A percentile compares a stretch with the other conserved stretches of the same genome.
Evolutionary conservation across 1,140 invertebrate genomes (phyloP).

Genomic region (Paraescarpia echinospica): DNA sequence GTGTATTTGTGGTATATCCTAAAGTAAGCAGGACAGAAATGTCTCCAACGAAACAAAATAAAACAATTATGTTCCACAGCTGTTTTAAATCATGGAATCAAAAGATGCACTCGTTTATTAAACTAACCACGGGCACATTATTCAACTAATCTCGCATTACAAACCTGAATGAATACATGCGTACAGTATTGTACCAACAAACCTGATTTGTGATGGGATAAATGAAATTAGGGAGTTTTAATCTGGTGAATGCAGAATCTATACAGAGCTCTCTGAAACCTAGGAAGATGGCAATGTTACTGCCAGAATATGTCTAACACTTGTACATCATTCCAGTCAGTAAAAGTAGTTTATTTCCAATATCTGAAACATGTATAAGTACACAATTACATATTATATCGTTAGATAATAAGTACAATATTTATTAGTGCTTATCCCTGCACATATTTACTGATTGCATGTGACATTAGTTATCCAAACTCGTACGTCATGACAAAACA

Average conservation of each 20-base stretch:
- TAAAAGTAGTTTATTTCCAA: not conserved
- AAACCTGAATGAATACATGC: no score
- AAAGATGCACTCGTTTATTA: no score
- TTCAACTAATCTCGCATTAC: no score
- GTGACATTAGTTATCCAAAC: not conserved
- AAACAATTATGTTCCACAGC: no score
- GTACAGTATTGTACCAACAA: no score
- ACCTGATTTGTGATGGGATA: no score
- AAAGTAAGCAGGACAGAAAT: no score
- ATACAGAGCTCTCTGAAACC: not conserved
- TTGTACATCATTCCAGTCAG: not conserved
- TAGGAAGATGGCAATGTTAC: not conserved
- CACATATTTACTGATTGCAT: not conserved
- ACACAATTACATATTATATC: not conserved
- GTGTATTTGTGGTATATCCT: no score
- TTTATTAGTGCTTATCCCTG: not conserved
- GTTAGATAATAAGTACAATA: not conserved
- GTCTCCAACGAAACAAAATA: no score
- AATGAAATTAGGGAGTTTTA: no score
- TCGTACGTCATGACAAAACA: not conserved
- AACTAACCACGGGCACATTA: no score
- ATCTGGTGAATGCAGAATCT: not conserved
- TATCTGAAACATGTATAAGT: not conserved
- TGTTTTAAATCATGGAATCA: no score
- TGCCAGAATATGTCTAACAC: not conserved